phyloP scores from a whole-genome alignment of 1,140 invertebrate genomes.

The Oryzaephilus surinamensis region DNA sequence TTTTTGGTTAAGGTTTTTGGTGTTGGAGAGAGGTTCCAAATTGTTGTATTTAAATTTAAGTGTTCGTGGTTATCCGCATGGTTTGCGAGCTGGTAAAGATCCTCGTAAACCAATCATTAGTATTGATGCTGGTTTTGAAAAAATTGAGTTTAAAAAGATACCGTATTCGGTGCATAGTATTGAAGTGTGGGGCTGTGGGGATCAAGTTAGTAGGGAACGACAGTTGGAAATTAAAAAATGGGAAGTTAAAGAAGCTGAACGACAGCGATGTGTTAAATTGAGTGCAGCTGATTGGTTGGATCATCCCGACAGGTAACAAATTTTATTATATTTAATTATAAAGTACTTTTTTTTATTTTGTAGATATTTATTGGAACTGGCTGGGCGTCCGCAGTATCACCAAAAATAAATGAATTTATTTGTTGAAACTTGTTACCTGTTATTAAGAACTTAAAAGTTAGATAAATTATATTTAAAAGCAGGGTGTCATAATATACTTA shows the following conservation, averaged over 20 bases:
- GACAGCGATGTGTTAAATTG: slow-evolving; percentile 66
- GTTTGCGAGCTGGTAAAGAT: slow-evolving; percentile 70
- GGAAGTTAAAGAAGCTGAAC: slow-evolving; percentile 78
- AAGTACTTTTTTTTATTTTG: neutral
- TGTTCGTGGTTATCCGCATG: slow-evolving; percentile 75
- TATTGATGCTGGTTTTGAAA: slow-evolving; percentile 62
- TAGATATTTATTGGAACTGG: slow-evolving; percentile 66
- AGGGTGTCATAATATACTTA: no score
- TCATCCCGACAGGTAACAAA: slow-evolving; percentile 84
- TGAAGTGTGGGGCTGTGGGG: slow-evolving; percentile 82
- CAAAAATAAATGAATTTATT: no score
- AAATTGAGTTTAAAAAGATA: slow-evolving; percentile 50
- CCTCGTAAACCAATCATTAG: slow-evolving; percentile 61
- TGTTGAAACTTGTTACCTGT: no score
- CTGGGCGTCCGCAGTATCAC: slow-evolving; percentile 62
- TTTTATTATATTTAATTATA: slow-evolving; percentile 30
- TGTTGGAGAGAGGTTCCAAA: slow-evolving; percentile 61
- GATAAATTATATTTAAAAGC: no score
- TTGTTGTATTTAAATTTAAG: slow-evolving; percentile 73
- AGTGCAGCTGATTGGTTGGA: slow-evolving; percentile 80
- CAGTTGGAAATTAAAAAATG: slow-evolving; percentile 84
- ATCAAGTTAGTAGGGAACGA: slow-evolving; percentile 56
- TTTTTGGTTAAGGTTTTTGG: slow-evolving; percentile 46
- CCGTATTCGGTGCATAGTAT: slow-evolving; percentile 50
- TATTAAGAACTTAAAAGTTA: no score